A percentile compares a stretch with the other conserved stretches of the same genome.
These are phyloP conservation scores for Erpornis zantholeuca DNA, from an alignment of 2,113 vertebrate genomes.

Conservation along the genomic window DNA sequence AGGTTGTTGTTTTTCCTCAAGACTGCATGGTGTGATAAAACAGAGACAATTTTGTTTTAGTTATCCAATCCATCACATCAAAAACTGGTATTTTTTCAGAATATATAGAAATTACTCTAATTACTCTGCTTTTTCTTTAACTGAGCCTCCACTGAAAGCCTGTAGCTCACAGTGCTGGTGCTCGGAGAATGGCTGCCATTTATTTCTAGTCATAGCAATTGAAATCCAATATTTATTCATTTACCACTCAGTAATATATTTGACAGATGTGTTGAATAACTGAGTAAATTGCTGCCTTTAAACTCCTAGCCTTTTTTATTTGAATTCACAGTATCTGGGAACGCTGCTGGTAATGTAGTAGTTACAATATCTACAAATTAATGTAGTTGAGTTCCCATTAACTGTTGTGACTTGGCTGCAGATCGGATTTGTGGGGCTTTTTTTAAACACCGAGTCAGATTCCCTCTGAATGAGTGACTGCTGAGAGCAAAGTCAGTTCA, in stretches of 20 bases:
- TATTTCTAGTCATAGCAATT: slow-evolving; percentile 49
- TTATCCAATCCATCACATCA: not conserved
- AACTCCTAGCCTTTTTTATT: not conserved
- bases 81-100: not conserved
- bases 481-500: not conserved
- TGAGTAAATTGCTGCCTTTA: slow-evolving; percentile 38
- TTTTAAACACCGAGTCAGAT: not conserved
- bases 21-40: not conserved
- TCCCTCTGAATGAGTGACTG: not conserved
- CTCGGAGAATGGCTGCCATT: not conserved
- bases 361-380: not conserved
- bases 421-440: not conserved
- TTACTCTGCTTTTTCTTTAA: not conserved
- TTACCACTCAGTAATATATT: slow-evolving; percentile 46
- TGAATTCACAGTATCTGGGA: not conserved
- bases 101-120: not conserved
- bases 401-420: not conserved
- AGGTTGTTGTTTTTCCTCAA: not conserved
- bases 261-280: slow-evolving; percentile 58
- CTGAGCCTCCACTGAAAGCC: not conserved
- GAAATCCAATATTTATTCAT: slow-evolving; percentile 62
- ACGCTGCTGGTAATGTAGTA: not conserved
- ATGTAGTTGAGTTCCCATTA: not conserved
- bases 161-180: not conserved
- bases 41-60: not conserved